These are phyloP conservation scores for Hirtodrosophila confusa DNA, from an alignment of 2,888 invertebrate genomes.

Conservation along the genomic window DNA sequence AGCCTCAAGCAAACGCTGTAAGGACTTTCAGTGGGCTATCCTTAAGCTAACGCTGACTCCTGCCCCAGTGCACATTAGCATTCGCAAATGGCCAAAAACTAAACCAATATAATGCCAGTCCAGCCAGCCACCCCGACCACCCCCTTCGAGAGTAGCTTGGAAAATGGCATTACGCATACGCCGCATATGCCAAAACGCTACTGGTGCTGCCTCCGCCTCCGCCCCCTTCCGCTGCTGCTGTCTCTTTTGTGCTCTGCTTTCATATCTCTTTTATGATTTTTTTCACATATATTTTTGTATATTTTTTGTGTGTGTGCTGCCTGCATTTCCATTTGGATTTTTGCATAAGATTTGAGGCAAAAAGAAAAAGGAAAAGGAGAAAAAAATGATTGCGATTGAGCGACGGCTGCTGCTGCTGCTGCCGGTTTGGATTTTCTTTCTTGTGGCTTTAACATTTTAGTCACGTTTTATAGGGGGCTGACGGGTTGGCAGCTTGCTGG, in stretches of 20 bases:
- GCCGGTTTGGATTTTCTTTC: slow-evolving; percentile 69
- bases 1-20: too few relatives aligned
- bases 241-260: slow-evolving; percentile 36
- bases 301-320: slow-evolving; percentile 11
- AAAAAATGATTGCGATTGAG: slow-evolving; percentile 62
- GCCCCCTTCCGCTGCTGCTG: not conserved
- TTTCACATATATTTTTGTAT: not conserved
- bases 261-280: slow-evolving; percentile 1
- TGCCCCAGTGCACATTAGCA: slow-evolving; percentile 16
- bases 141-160: not conserved
- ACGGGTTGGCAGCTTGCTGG: not conserved
- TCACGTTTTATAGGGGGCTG: slow-evolving; percentile 71
- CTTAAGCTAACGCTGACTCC: not conserved
- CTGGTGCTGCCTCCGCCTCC: not conserved
- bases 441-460: slow-evolving; percentile 80
- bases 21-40: not conserved
- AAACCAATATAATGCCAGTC: slow-evolving; percentile 3
- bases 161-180: slow-evolving; percentile 45
- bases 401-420: slow-evolving; percentile 49
- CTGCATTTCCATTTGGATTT: slow-evolving; percentile 66
- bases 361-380: slow-evolving; percentile 1
- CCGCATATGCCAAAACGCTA: slow-evolving; percentile 24
- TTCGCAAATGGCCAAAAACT: slow-evolving; percentile 16
- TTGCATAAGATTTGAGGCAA: slow-evolving; percentile 67
- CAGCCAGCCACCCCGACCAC: not conserved